Evolutionary conservation across 2,797 vertebrate species (phyloP), one percentile per base, ranked within the genome.

Genomic region (Brachymystax lenok): DNA sequence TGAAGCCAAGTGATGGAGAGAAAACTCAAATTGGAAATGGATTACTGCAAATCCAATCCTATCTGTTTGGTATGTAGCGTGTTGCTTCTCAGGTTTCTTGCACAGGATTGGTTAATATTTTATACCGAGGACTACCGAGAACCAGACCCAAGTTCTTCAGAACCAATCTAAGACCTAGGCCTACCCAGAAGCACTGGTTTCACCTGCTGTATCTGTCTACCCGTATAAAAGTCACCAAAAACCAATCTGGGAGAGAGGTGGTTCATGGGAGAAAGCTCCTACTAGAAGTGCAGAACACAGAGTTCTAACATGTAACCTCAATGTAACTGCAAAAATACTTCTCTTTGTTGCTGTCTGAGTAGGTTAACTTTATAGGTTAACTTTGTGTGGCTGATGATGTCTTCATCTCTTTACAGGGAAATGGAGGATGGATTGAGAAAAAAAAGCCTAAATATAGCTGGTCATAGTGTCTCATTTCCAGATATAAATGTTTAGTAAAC

Each of bases 1-100:
- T 76, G 78, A 88, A 84, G 80, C 83, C 87, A 46, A 46, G 40
- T 46, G 10, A 46, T 46, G 10, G 10, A 46, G 10, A 46, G 40
- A 46, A 13, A 46, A 46, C 40, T n/a, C 2, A 56, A n/a, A 19
- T 56, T 56, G 19, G 8, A 59, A 59, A 59, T 59, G 19, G 56
- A 59, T 59, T 59, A 21, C n/a, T 21, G 54, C 19, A n/a, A 56
- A 56, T 6, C 17, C 54, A 56, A 59, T 59, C 8, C 56, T 21
- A 59, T 8, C 3, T 7, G 19, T n/a, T 59, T n/a, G 19, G 14
- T n/a, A 59, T 21, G 56, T 21, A n/a, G 19, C 56, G 8, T 59
- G 54, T 59, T 21, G 5, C 5, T 59, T 59, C 5, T 59, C 54
- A 59, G 16, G 19, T 59, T 21, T 59, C 56, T 59, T 21, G 56